Evolutionary conservation across 2,113 vertebrate species (phyloP).

Genomic region (Amphilophus citrinellus): DNA sequence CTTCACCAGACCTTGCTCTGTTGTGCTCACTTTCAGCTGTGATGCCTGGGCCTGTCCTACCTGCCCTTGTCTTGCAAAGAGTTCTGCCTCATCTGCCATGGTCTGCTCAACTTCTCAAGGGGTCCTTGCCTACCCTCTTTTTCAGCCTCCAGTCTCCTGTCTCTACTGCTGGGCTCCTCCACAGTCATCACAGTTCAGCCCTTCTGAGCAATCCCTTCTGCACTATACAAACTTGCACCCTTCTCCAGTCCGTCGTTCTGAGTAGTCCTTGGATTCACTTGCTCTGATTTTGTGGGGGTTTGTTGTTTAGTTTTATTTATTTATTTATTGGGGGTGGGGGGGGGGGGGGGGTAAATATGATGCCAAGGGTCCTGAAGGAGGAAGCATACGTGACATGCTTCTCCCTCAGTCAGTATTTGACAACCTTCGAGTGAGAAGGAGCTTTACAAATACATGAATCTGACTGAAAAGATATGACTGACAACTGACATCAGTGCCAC

Average conservation of each 20-base stretch:
- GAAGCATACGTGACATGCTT: not conserved
- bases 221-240: not conserved
- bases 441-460: conserved; percentile 2
- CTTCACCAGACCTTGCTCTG: not conserved
- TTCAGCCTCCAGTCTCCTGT: not conserved
- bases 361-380: not conserved
- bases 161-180: not conserved
- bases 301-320: too few relatives aligned
- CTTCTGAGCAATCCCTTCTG: not conserved
- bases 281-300: not conserved
- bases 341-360: not conserved
- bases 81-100: too few relatives aligned
- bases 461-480: conserved; percentile 12
- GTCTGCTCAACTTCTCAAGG: too few relatives aligned
- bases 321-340: not conserved
- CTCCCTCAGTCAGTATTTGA: not conserved
- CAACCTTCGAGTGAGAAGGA: not conserved
- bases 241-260: not conserved
- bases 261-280: not conserved
- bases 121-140: not conserved
- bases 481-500: not conserved
- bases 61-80: too few relatives aligned
- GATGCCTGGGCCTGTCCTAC: not conserved
- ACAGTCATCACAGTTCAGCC: not conserved
- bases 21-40: not conserved